Evolutionary conservation across 2,888 invertebrate genomes (phyloP), one percentile per base, ranked within the genome.

Genomic region (Tinea semifulvella): DNA sequence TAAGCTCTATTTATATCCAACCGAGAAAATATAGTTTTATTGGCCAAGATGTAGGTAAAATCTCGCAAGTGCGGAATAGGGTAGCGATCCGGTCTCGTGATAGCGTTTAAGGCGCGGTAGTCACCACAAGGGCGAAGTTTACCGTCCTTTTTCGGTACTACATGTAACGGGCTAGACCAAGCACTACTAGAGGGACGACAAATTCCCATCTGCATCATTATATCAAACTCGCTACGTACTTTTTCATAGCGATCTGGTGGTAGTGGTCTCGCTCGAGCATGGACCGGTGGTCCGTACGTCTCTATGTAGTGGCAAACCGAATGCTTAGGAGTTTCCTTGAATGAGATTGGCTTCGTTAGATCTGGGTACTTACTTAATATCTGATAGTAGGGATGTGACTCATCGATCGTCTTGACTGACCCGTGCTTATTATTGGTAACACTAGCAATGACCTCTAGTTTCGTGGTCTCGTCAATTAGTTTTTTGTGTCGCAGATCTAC

Each of bases 121-220:
- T 72, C 65, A 0, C 65, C 66, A 43, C 65, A 64, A 1, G 46
- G 48, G 3, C 50, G 39, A 51, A 56, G 13, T 11, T 38, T 7
- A 17, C 38, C 38, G 17, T 38, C 38, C 18, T 38, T 16, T 44
- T 58, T 65, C 8, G 45, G 45, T 1, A 53, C 58, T 0, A 56
- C 39, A 35, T 54, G 56, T 26, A 74, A 49, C 1, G 65, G 72
- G 28, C 57, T 63, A 0, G 68, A 54, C 68, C 65, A 73, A 2
- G 54, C 49, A 26, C 66, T 65, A 2, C 56, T 59, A 0, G 69
- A 72, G 0, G 65, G 70, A 2, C 68, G 53, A 25, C 65, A 65
- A 8, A 73, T 65, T 0, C 68, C 73, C 14, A 55, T 48, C 14
- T 68, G 55, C 5, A 58, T 47, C 60, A 68, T 58, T 0, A 38